Percentiles rank a stretch among this genome's conserved stretches.
phyloP scores from a whole-genome alignment of 2,113 vertebrate genomes.

The Ctenodactylus gundi region DNA sequence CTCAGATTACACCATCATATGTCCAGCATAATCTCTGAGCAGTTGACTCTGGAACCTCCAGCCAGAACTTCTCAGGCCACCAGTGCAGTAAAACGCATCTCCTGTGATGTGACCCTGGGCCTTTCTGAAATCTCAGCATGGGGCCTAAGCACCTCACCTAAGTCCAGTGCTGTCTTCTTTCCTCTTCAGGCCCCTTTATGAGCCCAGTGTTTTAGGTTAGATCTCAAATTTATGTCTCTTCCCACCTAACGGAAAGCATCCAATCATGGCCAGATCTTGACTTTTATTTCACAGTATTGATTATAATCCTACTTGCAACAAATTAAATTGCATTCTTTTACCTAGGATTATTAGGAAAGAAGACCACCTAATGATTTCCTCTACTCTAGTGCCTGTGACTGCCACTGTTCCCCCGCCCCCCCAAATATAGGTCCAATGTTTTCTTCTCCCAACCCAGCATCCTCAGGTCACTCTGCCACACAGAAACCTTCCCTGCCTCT shows the following conservation, averaged over 20 bases:
- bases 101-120: neutral
- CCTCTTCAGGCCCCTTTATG: neutral
- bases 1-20: neutral
- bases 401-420: neutral
- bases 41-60: neutral
- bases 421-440: neutral
- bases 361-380: neutral
- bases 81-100: neutral
- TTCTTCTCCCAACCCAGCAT: neutral
- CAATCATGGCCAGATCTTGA: neutral
- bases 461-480: neutral
- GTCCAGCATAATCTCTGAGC: neutral
- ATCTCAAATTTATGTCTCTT: neutral
- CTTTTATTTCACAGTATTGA: neutral
- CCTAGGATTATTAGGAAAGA: neutral
- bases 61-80: neutral
- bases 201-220: neutral
- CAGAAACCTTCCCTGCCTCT: neutral
- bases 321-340: neutral
- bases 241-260: neutral
- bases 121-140: neutral
- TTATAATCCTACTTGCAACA: neutral
- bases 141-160: neutral
- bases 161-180: neutral
- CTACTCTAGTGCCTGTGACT: neutral